Evolutionary conservation across 2,888 invertebrate species (phyloP), one percentile per base, ranked within the genome.

Genomic region (Lycia hirtaria): DNA sequence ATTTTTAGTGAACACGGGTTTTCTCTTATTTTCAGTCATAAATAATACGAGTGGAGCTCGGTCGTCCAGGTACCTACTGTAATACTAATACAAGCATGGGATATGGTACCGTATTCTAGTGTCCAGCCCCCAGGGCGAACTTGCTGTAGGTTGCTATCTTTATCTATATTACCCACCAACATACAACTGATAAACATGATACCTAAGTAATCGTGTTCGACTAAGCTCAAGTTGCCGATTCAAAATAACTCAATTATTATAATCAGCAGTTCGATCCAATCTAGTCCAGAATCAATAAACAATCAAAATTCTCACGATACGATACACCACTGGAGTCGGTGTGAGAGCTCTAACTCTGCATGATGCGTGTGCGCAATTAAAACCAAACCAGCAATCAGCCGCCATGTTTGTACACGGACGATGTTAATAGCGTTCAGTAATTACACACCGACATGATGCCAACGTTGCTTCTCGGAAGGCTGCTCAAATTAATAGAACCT

Each of bases 371-470:
- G 89, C 88, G 90, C 91, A 92, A 92, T 92, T 92, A 92, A 92
- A 90, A 89, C 83, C 87, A 85, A 91, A 88, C 91, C 91, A 70
- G 85, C 90, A 92, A 92, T 92, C 90, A 92, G 83, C 88, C 85
- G 88, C 91, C 91, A 92, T 92, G 92, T 92, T 92, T 91, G 91
- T 91, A 91, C 89, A 89, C 89, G 89, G 90, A 71, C 87, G 88
- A 89, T 89, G 91, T 90, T 91, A 92, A 91, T 91, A 89, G 89
- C 89, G 78, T 80, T 78, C 81, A 83, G 90, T 92, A 91, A 92
- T 92, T 92, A 91, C 90, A 90, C 85, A 88, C 82, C 85, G 85
- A 85, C 80, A 85, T 85, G 88, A 88, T 88, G 85, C 80, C 81
- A 87, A 85, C 84, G 85, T 78, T 81, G 79, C 81, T 91, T 91